Conservation (phyloP, 37 sponge, comb jelly and placozoan species). For the Spongia lamella region DNA sequence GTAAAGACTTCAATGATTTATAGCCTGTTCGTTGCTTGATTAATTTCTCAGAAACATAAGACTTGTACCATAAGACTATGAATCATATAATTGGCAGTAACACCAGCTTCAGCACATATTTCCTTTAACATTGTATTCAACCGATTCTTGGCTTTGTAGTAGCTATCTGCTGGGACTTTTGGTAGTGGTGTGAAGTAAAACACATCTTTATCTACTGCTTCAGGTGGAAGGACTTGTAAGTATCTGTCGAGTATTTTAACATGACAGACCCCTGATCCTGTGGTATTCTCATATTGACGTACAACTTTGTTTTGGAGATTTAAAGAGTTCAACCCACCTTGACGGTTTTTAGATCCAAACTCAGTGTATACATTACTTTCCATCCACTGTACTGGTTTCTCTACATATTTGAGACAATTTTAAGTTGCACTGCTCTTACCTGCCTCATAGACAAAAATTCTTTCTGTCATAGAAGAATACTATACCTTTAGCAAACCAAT, state of each 20-base stretch:
- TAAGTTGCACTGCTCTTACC: slow-evolving; percentile 1
- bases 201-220: slow-evolving; percentile 13
- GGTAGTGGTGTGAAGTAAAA: slow-evolving; percentile 10
- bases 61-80: slow-evolving; percentile 10
- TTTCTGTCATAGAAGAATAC: slow-evolving; percentile 2
- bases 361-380: slow-evolving; percentile 4
- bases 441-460: neutral
- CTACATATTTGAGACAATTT: slow-evolving; percentile 6
- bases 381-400: neutral
- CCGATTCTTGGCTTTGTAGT: slow-evolving; percentile 1
- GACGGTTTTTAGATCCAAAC: slow-evolving; percentile 15
- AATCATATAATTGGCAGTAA: neutral
- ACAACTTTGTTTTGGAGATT: neutral
- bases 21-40: slow-evolving; percentile 9
- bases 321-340: slow-evolving; percentile 2
- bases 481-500: neutral
- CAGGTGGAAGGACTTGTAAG: neutral
- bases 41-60: neutral
- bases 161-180: neutral
- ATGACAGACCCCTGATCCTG: neutral
- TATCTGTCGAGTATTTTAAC: slow-evolving; percentile 4
- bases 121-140: neutral
- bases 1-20: slow-evolving; percentile 1
- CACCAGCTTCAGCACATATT: slow-evolving; percentile 1
- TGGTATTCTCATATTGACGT: neutral